Percentiles rank a stretch among this genome's conserved stretches.
phyloP scores from a whole-genome alignment of 1,140 invertebrate species.

The Nebria ingens region DNA sequence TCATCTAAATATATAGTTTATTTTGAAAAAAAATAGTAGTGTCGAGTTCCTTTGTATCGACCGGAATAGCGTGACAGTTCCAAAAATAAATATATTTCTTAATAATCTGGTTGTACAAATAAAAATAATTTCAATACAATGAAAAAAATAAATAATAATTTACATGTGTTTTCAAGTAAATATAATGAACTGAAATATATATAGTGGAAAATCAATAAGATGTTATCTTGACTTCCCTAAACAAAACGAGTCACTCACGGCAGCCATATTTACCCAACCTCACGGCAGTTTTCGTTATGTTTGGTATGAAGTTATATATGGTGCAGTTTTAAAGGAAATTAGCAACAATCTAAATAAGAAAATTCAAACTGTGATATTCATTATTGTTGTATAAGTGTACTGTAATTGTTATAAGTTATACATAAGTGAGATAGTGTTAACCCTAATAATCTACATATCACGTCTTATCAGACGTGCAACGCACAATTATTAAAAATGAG shows the following conservation, averaged over 20 bases:
- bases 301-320: constrained; percentile 25
- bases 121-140: too few relatives aligned
- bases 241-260: neutral
- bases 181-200: too few relatives aligned
- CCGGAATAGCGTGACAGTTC: too few relatives aligned
- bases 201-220: too few relatives aligned
- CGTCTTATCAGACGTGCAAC: constrained; percentile 2
- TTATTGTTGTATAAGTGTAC: neutral
- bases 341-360: constrained; percentile 15
- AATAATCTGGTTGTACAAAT: too few relatives aligned
- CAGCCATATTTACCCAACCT: constrained; percentile 24
- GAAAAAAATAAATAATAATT: too few relatives aligned
- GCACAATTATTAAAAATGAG: constrained; percentile 34
- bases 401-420: constrained; percentile 4
- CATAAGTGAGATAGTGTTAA: constrained; percentile 9
- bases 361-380: constrained; percentile 16
- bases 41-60: too few relatives aligned
- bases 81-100: too few relatives aligned
- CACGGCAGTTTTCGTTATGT: constrained; percentile 15
- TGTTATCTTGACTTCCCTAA: too few relatives aligned
- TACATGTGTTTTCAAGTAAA: too few relatives aligned
- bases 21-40: too few relatives aligned
- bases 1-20: too few relatives aligned
- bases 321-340: constrained; percentile 15
- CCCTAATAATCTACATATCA: neutral